Conservation (phyloP, 35 echinoderm and acorn worm genomes). For the Ophiothrix spiculata region DNA sequence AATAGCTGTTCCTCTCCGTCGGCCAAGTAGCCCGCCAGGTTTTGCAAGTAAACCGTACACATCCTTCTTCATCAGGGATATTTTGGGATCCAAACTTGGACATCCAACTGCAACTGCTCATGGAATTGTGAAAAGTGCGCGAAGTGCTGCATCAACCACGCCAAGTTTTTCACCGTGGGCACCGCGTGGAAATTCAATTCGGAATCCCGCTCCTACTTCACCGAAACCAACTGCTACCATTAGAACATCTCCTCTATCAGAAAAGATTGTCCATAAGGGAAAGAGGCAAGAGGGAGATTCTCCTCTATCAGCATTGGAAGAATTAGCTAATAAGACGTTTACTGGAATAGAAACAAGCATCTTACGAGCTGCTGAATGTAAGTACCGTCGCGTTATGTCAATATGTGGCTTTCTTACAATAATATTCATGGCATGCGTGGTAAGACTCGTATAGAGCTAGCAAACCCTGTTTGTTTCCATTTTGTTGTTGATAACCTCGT, state of each 20-base stretch:
- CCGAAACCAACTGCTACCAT: constrained; percentile 5
- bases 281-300: constrained; percentile 34
- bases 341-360: constrained; percentile 91
- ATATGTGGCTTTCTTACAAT: no score
- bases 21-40: constrained; percentile 20
- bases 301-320: constrained; percentile 83
- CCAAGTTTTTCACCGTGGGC: constrained; percentile 19
- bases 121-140: background rate
- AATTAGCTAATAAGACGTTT: constrained; percentile 92
- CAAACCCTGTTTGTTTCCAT: no score
- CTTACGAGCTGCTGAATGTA: constrained; percentile 95
- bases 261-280: background rate
- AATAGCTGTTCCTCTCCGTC: constrained; percentile 34
- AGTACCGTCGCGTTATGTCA: no score
- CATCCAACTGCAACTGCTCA: no score
- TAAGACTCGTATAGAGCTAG: no score
- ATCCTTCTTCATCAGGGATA: constrained; percentile 83
- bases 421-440: no score
- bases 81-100: constrained; percentile 60
- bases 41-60: constrained; percentile 62
- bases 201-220: constrained; percentile 26
- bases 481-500: no score
- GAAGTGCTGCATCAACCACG: background rate
- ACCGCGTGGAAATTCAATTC: background rate
- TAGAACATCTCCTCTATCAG: background rate